Evolutionary conservation across 2,113 vertebrate genomes (phyloP), one percentile per base, ranked within the genome.

Genomic region (Plestiodon gilberti): DNA sequence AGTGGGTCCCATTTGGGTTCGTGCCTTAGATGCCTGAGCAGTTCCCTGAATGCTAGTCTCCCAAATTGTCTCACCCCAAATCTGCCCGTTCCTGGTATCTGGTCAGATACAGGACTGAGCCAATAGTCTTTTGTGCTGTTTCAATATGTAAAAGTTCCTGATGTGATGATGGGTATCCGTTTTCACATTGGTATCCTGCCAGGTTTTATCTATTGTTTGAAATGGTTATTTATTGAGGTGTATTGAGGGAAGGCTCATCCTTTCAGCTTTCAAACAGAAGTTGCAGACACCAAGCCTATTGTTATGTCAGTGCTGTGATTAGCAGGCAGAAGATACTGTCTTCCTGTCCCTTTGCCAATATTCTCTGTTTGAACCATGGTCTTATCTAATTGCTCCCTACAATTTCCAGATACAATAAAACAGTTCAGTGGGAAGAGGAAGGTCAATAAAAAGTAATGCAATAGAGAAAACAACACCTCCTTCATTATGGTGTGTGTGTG

Each of bases 341-440:
- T 61, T 86, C 30, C 48, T 77, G 40, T 52, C 25, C 64, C 48
- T 92, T 87, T 81, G 57, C 78, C 86, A 71, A 18, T 73, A 71
- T 83, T 76, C 76, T 83, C 67, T 30, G 67, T n/a, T 65, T 73
- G 65, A 15, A 6, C 38, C 30, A 67, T 88, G 83, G 48, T 80
- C 43, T n/a, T 62, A 84, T 93, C 91, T 95, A 89, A 87, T 90
- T 83, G 59, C 83, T 48, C 35, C 1, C 13, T 76, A 43, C 57
- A 38, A 85, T 81, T 79, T 88, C 69, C 57, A 62, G n/a, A 74
- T 48, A 10, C 23, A 84, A 77, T 78, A 40, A 89, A 84, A 14
- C 25, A 25, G 14, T 52, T n/a, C 69, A 70, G 35, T 69, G n/a
- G 48, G 65, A 73, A 74, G 73, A 80, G 77, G 70, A 57, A 81